Evolutionary conservation across 2,888 invertebrate species (phyloP).

Genomic region (Folsomia manolachei): DNA sequence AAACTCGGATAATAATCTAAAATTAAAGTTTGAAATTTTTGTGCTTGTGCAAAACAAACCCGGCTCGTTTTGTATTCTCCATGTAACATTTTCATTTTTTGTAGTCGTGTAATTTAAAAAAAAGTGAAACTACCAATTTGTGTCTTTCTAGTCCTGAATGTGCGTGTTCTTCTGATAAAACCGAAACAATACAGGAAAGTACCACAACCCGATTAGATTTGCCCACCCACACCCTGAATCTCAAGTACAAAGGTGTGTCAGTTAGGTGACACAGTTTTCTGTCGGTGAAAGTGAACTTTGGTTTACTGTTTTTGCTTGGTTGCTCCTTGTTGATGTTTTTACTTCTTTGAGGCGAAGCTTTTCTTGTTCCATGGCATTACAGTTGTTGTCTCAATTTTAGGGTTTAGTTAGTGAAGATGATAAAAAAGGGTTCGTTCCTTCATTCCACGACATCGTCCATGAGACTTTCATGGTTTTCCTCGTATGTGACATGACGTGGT

Average conservation of each 20-base stretch:
- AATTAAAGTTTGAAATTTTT: neutral
- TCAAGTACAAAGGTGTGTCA: neutral
- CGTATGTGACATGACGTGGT: neutral
- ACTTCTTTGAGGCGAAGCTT: neutral
- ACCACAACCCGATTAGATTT: neutral
- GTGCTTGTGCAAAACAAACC: neutral
- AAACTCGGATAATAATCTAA: neutral
- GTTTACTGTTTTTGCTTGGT: neutral
- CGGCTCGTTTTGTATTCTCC: neutral
- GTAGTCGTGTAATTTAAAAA: neutral
- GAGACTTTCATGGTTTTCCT: neutral
- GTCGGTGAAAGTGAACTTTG: neutral
- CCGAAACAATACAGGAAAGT: neutral
- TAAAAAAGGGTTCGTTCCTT: neutral
- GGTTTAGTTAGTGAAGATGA: neutral
- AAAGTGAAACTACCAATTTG: neutral
- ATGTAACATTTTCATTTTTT: no score
- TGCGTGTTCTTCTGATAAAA: neutral
- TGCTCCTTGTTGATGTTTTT: neutral
- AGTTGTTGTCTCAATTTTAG: neutral
- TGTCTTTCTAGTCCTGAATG: neutral
- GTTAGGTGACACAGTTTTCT: neutral
- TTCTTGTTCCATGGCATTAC: neutral
- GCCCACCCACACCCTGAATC: neutral
- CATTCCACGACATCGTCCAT: neutral